Evolutionary conservation across 2,113 vertebrate genomes (phyloP), one percentile per base, ranked within the genome.

Genomic region (Prolemur simus): DNA sequence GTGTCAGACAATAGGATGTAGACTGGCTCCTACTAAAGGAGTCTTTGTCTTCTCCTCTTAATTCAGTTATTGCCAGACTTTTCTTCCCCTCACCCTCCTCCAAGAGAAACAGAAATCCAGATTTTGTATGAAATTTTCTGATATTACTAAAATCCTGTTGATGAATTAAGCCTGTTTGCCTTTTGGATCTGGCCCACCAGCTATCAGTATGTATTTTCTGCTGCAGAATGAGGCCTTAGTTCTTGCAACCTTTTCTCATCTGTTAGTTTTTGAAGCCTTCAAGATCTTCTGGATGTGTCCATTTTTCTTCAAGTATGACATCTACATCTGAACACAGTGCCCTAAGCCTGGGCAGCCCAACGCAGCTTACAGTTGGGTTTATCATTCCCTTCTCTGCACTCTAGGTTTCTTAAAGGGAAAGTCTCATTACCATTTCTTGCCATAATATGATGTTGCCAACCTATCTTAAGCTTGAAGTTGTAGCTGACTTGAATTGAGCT

Each of bases 91-190:
- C 14, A 6, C 7, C 11, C 14, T 23, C 20, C 45, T n/a, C 60
- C 45, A 29, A 81, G 87, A 82, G 77, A 87, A 82, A 76, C 29
- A 49, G 32, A 71, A 64, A 74, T 81, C 74, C 45, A 91, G 34
- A 82, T 60, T 83, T 91, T 66, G 27, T 86, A 74, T 90, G 81
- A 66, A 81, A 58, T 91, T 83, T 83, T 96, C 68, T 69, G 29
- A 14, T 49, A 32, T 54, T 49, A 90, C 34, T 52, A 37, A 86
- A 78, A 81, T 49, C 45, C 34, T 86, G 4, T 74, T 81, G 20
- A 52, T 58, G 81, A 81, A 27, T 47, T 92, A 32, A 86, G 15
- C 23, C 60, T 76, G 64, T 58, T 71, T 80, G 71, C 63, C 71
- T 73, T 77, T 47, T 88, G 34, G 45, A 47, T 66, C 58, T 54